A percentile compares a stretch with the other conserved stretches of the same genome.
These are phyloP conservation scores for Antheraea mylitta DNA, from an alignment of 1,140 invertebrate species.

Conservation along the genomic window DNA sequence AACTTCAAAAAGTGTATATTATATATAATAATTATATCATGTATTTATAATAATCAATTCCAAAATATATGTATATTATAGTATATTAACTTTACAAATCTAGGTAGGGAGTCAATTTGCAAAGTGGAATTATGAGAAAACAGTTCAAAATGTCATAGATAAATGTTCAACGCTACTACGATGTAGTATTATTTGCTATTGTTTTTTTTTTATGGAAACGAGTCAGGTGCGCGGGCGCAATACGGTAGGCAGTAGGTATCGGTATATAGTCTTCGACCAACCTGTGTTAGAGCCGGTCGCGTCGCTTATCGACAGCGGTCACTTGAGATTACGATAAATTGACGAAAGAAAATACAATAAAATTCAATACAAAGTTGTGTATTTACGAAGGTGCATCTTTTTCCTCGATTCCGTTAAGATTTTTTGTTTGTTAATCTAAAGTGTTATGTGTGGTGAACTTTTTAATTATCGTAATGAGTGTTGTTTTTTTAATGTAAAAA, in stretches of 20 bases:
- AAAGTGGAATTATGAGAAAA: not conserved
- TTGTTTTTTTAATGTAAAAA: not conserved
- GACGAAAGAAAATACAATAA: constrained; percentile 11
- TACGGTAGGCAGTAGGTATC: constrained; percentile 10
- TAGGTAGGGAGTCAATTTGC: no score
- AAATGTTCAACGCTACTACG: constrained; percentile 37
- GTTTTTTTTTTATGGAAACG: constrained; percentile 47
- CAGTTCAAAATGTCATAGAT: constrained; percentile 30
- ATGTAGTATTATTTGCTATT: constrained; percentile 50
- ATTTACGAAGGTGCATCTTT: not conserved
- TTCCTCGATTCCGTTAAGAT: constrained; percentile 15
- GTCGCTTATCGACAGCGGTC: constrained; percentile 16
- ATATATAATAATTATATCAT: no score
- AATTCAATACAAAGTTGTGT: constrained; percentile 10
- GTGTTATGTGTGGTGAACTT: constrained; percentile 18
- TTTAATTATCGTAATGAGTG: constrained; percentile 16
- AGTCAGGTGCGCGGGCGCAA: constrained; percentile 49
- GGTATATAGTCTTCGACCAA: constrained; percentile 40
- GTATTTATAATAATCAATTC: no score
- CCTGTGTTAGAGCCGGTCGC: constrained; percentile 45
- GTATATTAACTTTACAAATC: not conserved
- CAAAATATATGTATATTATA: no score
- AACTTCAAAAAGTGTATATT: no score
- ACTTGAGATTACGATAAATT: constrained; percentile 19
- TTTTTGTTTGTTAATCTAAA: constrained; percentile 24